These are phyloP conservation scores for Lepidotrigona ventralis DNA, from an alignment of 1,140 invertebrate genomes.

Conservation along the genomic window DNA sequence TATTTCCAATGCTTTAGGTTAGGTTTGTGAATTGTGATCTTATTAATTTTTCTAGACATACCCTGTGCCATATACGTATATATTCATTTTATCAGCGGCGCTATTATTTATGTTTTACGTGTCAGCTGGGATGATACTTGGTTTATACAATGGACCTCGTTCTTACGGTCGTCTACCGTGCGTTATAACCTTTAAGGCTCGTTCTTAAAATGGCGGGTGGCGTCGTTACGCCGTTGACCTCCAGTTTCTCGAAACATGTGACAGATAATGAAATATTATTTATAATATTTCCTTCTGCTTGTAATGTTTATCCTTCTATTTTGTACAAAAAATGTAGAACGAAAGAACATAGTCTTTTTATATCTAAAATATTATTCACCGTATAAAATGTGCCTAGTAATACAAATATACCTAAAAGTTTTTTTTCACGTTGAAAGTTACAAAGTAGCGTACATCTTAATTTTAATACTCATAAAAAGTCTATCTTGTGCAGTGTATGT, in stretches of 20 bases:
- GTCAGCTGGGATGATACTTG: conserved; percentile 48
- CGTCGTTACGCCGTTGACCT: conserved; percentile 50
- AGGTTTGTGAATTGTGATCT: background rate
- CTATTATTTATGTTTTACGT: conserved; percentile 42
- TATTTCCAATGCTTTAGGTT: background rate
- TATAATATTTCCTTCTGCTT: background rate
- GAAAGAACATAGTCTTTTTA: no score
- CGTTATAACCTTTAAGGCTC: conserved; percentile 46
- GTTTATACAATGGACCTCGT: conserved; percentile 27
- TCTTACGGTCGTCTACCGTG: conserved; percentile 37
- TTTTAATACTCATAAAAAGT: background rate
- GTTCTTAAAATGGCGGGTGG: conserved; percentile 58
- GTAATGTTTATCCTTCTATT: background rate
- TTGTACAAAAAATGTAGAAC: background rate
- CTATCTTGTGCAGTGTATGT: no score
- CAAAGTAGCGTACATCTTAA: background rate
- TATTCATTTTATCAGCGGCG: conserved; percentile 38
- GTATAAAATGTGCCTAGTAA: no score
- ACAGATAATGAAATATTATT: background rate
- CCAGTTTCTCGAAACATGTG: conserved; percentile 18
- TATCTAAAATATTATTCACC: no score
- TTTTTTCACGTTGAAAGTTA: background rate
- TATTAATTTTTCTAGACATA: conserved; percentile 48
- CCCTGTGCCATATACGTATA: background rate
- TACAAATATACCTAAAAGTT: background rate